phyloP scores from a whole-genome alignment of 92 coral and sea anemone species.

The Hydrozoanthus gracilis region DNA sequence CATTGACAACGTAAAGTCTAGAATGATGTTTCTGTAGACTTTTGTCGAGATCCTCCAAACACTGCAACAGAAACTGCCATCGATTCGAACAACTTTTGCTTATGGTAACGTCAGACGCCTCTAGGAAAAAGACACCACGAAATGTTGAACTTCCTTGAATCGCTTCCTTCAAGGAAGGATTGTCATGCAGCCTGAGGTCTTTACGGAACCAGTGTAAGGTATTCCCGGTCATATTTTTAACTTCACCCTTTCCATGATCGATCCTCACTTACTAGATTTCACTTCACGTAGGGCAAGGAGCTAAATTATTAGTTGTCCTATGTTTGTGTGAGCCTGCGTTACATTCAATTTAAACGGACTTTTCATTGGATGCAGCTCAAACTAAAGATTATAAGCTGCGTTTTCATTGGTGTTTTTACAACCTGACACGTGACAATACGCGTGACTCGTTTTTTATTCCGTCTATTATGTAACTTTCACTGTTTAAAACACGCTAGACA shows the following conservation, averaged over 20 bases:
- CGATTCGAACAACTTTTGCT: conserved; percentile 71
- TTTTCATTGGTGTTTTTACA: background rate
- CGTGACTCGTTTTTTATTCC: background rate
- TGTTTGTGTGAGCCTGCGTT: background rate
- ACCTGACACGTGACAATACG: background rate
- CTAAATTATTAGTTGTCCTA: no score
- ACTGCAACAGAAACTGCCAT: conserved; percentile 87
- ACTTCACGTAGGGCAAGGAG: background rate
- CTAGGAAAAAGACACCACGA: conserved; percentile 87
- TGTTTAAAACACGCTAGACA: background rate
- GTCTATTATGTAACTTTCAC: background rate
- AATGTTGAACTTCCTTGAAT: conserved; percentile 84
- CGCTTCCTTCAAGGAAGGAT: conserved; percentile 77
- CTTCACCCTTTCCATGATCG: background rate
- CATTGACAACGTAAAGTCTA: conserved; percentile 80
- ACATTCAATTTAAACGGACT: background rate
- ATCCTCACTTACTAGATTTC: background rate
- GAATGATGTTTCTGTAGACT: conserved; percentile 67
- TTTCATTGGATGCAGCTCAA: background rate
- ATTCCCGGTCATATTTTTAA: conserved; percentile 32
- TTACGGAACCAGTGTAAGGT: conserved; percentile 95
- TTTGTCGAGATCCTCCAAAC: conserved; percentile 72
- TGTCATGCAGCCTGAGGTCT: conserved; percentile 91
- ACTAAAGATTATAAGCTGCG: background rate
- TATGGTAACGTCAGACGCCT: conserved; percentile 62